Evolutionary conservation across 2,797 vertebrate species (phyloP).

Genomic region (Alca torda): DNA sequence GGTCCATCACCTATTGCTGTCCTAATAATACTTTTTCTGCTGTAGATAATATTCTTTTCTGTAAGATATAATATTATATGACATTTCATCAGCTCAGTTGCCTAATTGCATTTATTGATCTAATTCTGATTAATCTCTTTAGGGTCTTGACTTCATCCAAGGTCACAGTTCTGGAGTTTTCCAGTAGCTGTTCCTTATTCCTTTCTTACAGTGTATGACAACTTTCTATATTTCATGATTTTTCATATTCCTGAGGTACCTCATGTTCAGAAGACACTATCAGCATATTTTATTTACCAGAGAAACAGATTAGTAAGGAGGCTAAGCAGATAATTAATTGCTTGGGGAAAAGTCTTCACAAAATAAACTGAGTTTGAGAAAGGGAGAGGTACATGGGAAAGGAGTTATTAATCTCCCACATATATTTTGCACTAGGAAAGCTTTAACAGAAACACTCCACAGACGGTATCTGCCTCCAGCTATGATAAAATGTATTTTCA

Average conservation of each 20-base stretch:
- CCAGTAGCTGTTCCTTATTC: background rate
- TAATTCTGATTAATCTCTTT: background rate
- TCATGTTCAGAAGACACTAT: background rate
- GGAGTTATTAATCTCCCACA: background rate
- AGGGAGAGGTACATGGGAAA: background rate
- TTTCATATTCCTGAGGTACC: background rate
- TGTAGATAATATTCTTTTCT: background rate
- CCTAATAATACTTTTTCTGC: background rate
- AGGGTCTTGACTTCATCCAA: background rate
- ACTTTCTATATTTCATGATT: background rate
- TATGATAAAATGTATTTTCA: background rate
- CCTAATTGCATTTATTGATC: background rate
- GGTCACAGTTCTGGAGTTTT: background rate
- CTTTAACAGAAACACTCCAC: background rate
- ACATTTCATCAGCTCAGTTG: background rate
- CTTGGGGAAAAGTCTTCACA: background rate
- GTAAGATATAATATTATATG: background rate
- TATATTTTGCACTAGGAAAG: background rate
- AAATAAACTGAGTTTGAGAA: background rate
- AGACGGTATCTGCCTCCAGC: background rate
- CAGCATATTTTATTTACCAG: background rate
- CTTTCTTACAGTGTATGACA: background rate
- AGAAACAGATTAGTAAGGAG: background rate
- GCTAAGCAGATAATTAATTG: background rate
- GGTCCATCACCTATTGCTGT: rapidly evolving